A percentile compares a stretch with the other conserved stretches of the same genome.
Conservation (phyloP, 2,888 invertebrate genomes). For the Abrostola tripartita region DNA sequence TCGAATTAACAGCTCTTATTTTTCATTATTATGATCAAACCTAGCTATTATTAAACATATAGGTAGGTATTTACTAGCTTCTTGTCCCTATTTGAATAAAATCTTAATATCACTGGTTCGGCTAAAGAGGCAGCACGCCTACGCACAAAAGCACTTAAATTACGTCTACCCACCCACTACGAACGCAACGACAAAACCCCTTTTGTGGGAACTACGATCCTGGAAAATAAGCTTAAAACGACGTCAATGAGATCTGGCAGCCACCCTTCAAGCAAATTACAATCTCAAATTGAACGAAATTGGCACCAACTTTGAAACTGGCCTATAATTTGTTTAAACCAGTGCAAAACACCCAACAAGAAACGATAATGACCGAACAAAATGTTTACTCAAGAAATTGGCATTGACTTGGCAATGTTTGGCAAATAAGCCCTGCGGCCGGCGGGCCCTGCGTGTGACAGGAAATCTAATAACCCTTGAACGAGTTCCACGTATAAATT, state of each 20-base stretch:
- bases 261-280: constrained; percentile 57
- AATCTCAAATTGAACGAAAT: constrained; percentile 55
- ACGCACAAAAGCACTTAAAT: constrained; percentile 53
- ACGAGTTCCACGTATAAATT: constrained; percentile 77
- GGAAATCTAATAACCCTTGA: constrained; percentile 84
- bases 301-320: constrained; percentile 54
- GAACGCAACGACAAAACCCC: constrained; percentile 48
- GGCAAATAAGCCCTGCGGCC: constrained; percentile 79
- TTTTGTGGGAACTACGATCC: constrained; percentile 49
- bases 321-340: constrained; percentile 57
- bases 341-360: constrained; percentile 68
- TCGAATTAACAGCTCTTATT: too few relatives aligned
- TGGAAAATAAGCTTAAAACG: constrained; percentile 59
- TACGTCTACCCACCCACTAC: constrained; percentile 37
- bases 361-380: constrained; percentile 77
- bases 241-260: constrained; percentile 52
- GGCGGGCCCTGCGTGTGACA: constrained; percentile 78
- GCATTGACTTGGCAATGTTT: constrained; percentile 79
- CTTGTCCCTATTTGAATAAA: constrained; percentile 4
- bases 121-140: constrained; percentile 31
- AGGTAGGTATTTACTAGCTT: too few relatives aligned
- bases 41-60: too few relatives aligned
- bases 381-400: constrained; percentile 82
- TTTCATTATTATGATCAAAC: too few relatives aligned
- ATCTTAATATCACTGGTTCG: constrained; percentile 29